A percentile compares a stretch with the other conserved stretches of the same genome.
Conservation (phyloP, 2,113 vertebrate species). For the Todiramphus saurophagus region DNA sequence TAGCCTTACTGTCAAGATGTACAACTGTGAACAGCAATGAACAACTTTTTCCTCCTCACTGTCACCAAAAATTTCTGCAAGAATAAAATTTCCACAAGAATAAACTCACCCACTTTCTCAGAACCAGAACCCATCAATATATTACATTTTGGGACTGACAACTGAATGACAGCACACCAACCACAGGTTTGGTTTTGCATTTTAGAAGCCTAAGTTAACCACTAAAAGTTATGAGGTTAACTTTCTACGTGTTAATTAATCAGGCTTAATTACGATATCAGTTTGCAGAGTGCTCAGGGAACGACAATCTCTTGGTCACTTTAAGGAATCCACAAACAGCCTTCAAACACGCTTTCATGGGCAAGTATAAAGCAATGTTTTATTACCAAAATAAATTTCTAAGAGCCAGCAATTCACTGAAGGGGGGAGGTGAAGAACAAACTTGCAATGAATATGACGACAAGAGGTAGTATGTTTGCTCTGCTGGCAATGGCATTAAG, state of each 20-base stretch:
- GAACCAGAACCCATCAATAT: neutral
- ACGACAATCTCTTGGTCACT: constrained; percentile 3
- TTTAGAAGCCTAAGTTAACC: neutral
- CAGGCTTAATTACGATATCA: neutral
- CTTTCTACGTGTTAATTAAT: neutral
- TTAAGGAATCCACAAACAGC: constrained; percentile 33
- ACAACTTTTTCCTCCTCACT: neutral
- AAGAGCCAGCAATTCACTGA: constrained; percentile 34
- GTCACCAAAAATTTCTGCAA: neutral
- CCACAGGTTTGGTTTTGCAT: neutral
- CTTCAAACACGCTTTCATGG: constrained; percentile 46
- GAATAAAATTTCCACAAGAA: neutral
- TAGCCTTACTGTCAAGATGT: constrained; percentile 6
- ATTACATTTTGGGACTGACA: neutral
- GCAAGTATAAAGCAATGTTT: constrained; percentile 60
- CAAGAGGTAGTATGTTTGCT: constrained; percentile 29
- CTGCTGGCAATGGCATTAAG: neutral
- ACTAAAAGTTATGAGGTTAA: neutral
- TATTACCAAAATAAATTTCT: constrained; percentile 65
- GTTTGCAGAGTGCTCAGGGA: neutral
- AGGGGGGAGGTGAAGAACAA: constrained; percentile 26
- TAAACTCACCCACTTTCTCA: neutral
- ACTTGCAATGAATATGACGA: constrained; percentile 51
- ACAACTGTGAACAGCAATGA: neutral
- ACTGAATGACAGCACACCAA: neutral